Conservation (phyloP, 2,888 invertebrate species). For the Apamea epomidion region DNA sequence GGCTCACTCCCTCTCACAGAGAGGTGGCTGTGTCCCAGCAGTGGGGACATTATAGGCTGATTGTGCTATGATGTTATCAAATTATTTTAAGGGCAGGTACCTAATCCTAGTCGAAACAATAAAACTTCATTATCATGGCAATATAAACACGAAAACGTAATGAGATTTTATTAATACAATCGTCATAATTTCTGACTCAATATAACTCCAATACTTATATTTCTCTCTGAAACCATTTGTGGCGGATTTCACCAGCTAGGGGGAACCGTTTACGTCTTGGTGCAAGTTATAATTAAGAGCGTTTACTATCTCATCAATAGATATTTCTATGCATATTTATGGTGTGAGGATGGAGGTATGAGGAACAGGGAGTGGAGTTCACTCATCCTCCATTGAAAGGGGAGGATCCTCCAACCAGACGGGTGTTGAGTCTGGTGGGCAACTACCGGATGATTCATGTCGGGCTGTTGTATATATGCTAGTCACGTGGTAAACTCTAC, state of each 20-base stretch:
- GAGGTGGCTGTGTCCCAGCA: not conserved
- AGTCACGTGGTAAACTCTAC: not conserved
- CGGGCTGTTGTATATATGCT: not conserved
- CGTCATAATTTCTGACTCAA: constrained; percentile 72
- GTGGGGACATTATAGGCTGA: not conserved
- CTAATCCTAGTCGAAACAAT: constrained; percentile 11
- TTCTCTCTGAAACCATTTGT: constrained; percentile 79
- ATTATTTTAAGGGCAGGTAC: not conserved
- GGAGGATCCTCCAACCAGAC: not conserved
- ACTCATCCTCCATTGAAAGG: not conserved
- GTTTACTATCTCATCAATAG: constrained; percentile 34
- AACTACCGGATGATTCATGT: not conserved
- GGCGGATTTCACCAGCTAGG: constrained; percentile 77
- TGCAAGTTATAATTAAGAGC: constrained; percentile 65
- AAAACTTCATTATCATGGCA: constrained; percentile 22
- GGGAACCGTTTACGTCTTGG: constrained; percentile 71
- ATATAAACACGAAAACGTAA: constrained; percentile 58
- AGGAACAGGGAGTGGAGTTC: not conserved
- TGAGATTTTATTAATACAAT: constrained; percentile 73
- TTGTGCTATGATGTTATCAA: not conserved
- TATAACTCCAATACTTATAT: constrained; percentile 76
- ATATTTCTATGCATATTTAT: not conserved
- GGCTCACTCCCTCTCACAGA: not conserved
- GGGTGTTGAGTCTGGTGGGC: not conserved
- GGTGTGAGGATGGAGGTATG: not conserved